Percentiles rank a stretch among this genome's conserved stretches.
Conservation (phyloP, 2,888 invertebrate species). For the Mythimna lalbum region DNA sequence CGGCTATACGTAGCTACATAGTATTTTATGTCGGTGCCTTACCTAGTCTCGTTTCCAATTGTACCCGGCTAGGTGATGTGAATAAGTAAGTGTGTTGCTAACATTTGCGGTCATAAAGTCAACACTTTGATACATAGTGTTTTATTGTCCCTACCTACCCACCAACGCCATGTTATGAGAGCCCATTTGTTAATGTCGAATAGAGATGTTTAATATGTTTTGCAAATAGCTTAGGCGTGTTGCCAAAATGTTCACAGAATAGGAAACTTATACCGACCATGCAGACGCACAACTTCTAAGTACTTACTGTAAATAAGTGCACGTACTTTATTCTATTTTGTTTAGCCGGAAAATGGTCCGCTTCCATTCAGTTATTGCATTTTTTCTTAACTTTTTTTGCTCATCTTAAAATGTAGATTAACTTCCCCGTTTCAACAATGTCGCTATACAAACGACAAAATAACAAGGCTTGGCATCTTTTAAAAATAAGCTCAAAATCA, state of each 20-base stretch:
- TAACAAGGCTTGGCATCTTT: slow-evolving; percentile 51
- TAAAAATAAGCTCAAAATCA: slow-evolving; percentile 66
- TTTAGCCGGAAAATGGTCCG: slow-evolving; percentile 20
- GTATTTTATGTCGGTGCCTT: slow-evolving; percentile 72
- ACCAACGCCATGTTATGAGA: slow-evolving; percentile 70
- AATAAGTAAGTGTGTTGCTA: slow-evolving; percentile 71
- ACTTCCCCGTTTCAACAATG: slow-evolving; percentile 41
- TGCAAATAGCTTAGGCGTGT: slow-evolving; percentile 74
- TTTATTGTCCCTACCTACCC: slow-evolving; percentile 53
- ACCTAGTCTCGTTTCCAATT: slow-evolving; percentile 72
- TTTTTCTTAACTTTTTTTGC: slow-evolving; percentile 4
- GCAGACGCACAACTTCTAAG: slow-evolving; percentile 60
- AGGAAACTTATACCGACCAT: slow-evolving; percentile 70
- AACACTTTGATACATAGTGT: slow-evolving; percentile 60
- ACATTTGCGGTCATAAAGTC: slow-evolving; percentile 56
- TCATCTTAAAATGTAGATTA: slow-evolving; percentile 28
- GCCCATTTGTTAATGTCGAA: slow-evolving; percentile 76
- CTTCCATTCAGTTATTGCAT: slow-evolving; percentile 36
- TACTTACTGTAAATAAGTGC: slow-evolving; percentile 63
- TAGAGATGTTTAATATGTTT: slow-evolving; percentile 75
- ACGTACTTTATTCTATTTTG: slow-evolving; percentile 50
- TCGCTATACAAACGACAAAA: slow-evolving; percentile 41
- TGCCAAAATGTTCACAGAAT: slow-evolving; percentile 77
- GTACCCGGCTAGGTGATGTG: slow-evolving; percentile 69
- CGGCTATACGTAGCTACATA: slow-evolving; percentile 70